Conservation (phyloP, 2,888 invertebrate species). For the Coenonympha arcania region DNA sequence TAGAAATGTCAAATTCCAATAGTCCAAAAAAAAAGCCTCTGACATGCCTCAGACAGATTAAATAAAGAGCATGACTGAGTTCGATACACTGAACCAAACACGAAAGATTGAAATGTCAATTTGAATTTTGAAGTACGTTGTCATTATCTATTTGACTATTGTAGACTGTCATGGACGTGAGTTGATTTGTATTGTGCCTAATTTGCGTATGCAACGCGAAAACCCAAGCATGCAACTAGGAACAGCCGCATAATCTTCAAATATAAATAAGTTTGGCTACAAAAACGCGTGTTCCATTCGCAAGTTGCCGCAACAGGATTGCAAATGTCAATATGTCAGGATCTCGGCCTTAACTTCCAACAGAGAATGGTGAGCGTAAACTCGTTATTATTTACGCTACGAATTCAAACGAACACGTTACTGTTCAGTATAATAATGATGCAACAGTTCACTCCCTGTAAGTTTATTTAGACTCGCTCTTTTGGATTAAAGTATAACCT, state of each 20-base stretch:
- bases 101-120: constrained; percentile 32
- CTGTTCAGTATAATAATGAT: background rate
- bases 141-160: constrained; percentile 32
- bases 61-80: no score
- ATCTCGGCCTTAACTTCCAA: constrained; percentile 75
- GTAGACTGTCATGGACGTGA: constrained; percentile 32
- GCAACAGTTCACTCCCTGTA: background rate
- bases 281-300: constrained; percentile 45
- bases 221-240: constrained; percentile 52
- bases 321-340: constrained; percentile 76
- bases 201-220: constrained; percentile 44
- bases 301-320: constrained; percentile 62
- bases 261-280: constrained; percentile 36
- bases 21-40: no score
- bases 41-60: no score
- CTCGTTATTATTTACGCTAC: constrained; percentile 1
- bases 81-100: no score
- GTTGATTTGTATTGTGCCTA: constrained; percentile 45
- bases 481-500: background rate
- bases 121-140: no score
- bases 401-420: constrained; percentile 6
- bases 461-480: background rate
- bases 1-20: no score
- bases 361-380: constrained; percentile 66
- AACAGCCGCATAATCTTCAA: constrained; percentile 40